Percentiles rank a stretch among this genome's conserved stretches.
phyloP scores from a whole-genome alignment of 1,140 invertebrate species.

The Caenorhabditis tropicalis region DNA sequence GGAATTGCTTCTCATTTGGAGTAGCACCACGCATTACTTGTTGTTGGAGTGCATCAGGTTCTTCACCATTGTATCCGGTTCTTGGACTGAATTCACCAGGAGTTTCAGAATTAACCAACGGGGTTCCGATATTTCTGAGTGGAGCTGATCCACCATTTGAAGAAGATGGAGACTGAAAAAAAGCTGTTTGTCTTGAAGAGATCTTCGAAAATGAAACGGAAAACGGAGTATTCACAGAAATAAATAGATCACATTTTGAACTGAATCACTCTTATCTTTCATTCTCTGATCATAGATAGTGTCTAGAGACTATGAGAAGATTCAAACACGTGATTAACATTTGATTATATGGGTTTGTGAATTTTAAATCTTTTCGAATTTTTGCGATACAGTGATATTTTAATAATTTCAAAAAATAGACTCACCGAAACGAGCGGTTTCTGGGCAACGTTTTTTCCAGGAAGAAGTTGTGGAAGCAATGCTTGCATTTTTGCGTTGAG shows the following conservation, averaged over 20 bases:
- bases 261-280: neutral
- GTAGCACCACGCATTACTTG: slow-evolving; percentile 8
- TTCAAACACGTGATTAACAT: neutral
- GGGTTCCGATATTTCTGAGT: neutral
- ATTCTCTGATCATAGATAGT: neutral
- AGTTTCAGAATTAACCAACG: neutral
- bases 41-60: neutral
- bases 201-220: too few species aligned
- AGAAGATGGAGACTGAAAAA: neutral
- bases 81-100: neutral
- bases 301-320: too few species aligned
- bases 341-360: neutral
- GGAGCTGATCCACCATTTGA: neutral
- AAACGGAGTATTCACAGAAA: too few species aligned
- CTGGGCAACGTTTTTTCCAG: neutral
- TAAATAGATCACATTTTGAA: neutral
- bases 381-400: neutral
- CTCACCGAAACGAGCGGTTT: neutral
- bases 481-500: neutral
- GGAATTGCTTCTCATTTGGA: slow-evolving; percentile 27
- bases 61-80: neutral
- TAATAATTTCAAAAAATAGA: neutral
- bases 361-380: too few species aligned
- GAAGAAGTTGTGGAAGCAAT: neutral
- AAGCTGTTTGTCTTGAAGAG: too few species aligned